Percentiles rank a stretch among this genome's conserved stretches.
Conservation (phyloP, 2,888 invertebrate genomes). For the Nomada ruficornis region DNA sequence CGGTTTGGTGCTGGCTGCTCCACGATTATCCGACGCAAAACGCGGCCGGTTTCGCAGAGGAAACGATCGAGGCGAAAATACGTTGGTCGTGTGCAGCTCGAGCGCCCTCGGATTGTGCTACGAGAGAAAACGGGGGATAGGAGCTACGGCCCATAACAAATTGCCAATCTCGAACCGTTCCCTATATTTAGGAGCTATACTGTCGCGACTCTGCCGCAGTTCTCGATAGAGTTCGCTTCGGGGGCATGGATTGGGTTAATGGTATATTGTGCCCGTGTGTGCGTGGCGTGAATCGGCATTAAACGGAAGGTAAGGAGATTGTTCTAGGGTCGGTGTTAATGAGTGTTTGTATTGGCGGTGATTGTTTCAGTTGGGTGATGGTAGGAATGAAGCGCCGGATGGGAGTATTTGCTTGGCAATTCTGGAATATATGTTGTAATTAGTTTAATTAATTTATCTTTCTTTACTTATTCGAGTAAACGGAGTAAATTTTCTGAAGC, state of each 20-base stretch:
- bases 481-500: no score
- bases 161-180: conserved; percentile 75
- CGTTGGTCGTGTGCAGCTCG: background rate
- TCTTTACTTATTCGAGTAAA: no score
- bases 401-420: no score
- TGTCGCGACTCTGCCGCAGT: conserved; percentile 66
- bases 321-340: background rate
- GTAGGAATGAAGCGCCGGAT: no score
- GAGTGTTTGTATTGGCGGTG: background rate
- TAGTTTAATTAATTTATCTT: no score
- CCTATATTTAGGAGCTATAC: conserved; percentile 40
- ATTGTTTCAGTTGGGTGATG: no score
- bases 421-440: no score
- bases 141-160: conserved; percentile 73
- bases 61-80: background rate
- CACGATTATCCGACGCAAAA: background rate
- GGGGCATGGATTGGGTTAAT: conserved; percentile 65
- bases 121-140: conserved; percentile 24
- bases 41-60: background rate
- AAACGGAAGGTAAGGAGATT: background rate
- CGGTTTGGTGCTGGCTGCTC: background rate
- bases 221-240: conserved; percentile 65
- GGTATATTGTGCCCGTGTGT: conserved; percentile 58
- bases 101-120: background rate
- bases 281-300: background rate